Conservation (phyloP, 2,888 invertebrate genomes). For the Drosophila diplacantha region DNA sequence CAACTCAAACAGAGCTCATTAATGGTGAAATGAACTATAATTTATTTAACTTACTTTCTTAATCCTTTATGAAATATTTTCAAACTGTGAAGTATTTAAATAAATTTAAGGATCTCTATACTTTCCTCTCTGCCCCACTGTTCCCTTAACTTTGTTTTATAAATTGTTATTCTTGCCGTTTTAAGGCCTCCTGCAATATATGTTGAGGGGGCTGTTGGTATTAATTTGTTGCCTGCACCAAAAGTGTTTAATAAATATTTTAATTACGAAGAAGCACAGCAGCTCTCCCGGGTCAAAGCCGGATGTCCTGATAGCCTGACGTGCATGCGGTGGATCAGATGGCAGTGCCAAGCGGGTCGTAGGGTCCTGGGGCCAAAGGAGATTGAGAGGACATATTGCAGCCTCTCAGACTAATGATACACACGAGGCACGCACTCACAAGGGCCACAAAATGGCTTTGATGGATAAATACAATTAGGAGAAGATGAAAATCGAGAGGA, state of each 20-base stretch:
- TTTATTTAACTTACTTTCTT: background rate
- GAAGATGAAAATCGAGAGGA: conserved; percentile 9
- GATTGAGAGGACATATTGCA: conserved; percentile 27
- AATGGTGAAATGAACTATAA: background rate
- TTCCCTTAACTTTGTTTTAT: conserved; percentile 35
- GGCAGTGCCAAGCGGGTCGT: conserved; percentile 30
- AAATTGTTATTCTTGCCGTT: conserved; percentile 24
- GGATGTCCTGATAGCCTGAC: conserved; percentile 5
- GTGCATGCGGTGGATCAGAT: conserved; percentile 22
- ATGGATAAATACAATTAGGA: conserved; percentile 17
- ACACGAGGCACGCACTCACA: conserved; percentile 4
- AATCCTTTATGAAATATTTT: background rate
- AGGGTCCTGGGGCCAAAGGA: conserved; percentile 13
- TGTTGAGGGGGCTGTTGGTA: conserved; percentile 31
- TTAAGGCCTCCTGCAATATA: conserved; percentile 17
- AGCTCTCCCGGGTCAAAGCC: conserved; percentile 18
- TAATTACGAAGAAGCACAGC: conserved; percentile 50
- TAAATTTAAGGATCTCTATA: background rate
- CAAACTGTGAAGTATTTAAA: background rate
- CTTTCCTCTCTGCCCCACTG: background rate
- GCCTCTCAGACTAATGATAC: conserved; percentile 29
- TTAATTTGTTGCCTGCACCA: conserved; percentile 64
- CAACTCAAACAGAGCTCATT: background rate
- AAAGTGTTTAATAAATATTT: conserved; percentile 67
- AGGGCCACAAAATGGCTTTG: conserved; percentile 17